A percentile compares a stretch with the other conserved stretches of the same genome.
Evolutionary conservation across 2,113 vertebrate genomes (phyloP).

Genomic region (Archilochus colubris): DNA sequence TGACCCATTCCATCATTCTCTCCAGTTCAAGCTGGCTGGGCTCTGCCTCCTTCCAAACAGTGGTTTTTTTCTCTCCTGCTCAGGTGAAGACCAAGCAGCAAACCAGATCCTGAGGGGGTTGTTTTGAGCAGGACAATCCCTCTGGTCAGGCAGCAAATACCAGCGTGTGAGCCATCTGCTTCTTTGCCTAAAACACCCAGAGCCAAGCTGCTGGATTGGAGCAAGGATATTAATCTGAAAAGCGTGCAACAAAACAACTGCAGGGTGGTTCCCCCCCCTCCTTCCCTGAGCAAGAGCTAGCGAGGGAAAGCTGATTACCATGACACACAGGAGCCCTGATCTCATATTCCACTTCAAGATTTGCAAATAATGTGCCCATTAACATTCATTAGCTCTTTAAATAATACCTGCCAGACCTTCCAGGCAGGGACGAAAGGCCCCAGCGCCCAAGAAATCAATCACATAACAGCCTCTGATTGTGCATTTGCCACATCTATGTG

Average conservation of each 20-base stretch:
- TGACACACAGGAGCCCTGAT: slow-evolving; percentile 69
- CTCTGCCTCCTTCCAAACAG: background rate
- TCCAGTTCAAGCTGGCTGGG: background rate
- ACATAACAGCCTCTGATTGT: slow-evolving; percentile 41
- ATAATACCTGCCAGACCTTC: slow-evolving; percentile 71
- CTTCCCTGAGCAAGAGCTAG: background rate
- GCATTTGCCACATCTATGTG: slow-evolving; percentile 9
- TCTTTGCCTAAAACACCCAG: slow-evolving; percentile 7
- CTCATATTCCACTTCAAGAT: slow-evolving; percentile 71
- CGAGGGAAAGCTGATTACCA: slow-evolving; percentile 68
- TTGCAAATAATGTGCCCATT: slow-evolving; percentile 73
- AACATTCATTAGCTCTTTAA: slow-evolving; percentile 75
- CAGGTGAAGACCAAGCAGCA: background rate
- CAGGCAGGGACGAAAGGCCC: slow-evolving; percentile 58
- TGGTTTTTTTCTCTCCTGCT: background rate
- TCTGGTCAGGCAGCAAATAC: slow-evolving; percentile 36
- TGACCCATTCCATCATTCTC: too few species aligned
- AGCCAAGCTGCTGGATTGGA: slow-evolving; percentile 56
- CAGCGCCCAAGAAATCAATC: slow-evolving; percentile 50
- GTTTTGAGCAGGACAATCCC: slow-evolving; percentile 34
- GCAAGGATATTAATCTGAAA: slow-evolving; percentile 64
- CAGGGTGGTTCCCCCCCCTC: slow-evolving; percentile 38
- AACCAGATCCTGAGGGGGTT: background rate
- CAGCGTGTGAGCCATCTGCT: slow-evolving; percentile 46
- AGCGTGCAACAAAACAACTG: slow-evolving; percentile 60